Base-by-base conservation (phyloP, 2,888 invertebrate species). In the Coenonympha glycerion region DNA sequence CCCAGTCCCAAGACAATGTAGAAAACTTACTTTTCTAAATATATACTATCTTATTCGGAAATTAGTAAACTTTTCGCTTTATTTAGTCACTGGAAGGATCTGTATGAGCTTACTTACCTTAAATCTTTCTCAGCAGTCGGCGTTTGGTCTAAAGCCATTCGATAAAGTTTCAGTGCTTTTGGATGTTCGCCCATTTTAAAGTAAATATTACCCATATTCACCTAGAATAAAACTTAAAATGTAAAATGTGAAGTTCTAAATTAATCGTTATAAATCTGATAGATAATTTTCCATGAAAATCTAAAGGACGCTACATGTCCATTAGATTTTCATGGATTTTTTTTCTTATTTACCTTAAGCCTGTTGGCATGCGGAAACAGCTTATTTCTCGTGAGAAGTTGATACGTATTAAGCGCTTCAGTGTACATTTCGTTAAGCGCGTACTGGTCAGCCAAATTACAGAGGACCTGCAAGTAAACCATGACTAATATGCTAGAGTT, bases 101-200 rank as follows among this genome's bases (percentile, higher is more conserved):
- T 11, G 11, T 13, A 11, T n/a, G 3, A 1, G 3, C n/a, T n/a
- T n/a, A 16, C 21, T 13, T 82, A 94, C 92, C 97, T 93, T 65
- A 98, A 89, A 79, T 96, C 95, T 74, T 97, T 97, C 71, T 98
- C 95, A 47, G 94, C 95, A 30, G 95, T 95, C 0, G 98, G 96
- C 3, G 94, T 94, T 79, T 99, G 99, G 82, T 99, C 99, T 58
- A 99, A 88, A 0, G 99, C 98, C 99, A 99, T 99, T 63, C 98
- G 91, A 73, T 98, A 99, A 89, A 97, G 92, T 87, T 99, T 99
- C 51, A 99, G 92, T 0, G 99, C 98, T 84, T 98, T 96, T 9
- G 94, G 92, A 70, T 94, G 96, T 67, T 95, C 92, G 59, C 96
- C 96, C 90, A 97, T 95, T 82, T 95, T 95, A 68, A 95, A 96